Evolutionary conservation across 2,888 invertebrate species (phyloP).

Genomic region (Tholera decimalis): DNA sequence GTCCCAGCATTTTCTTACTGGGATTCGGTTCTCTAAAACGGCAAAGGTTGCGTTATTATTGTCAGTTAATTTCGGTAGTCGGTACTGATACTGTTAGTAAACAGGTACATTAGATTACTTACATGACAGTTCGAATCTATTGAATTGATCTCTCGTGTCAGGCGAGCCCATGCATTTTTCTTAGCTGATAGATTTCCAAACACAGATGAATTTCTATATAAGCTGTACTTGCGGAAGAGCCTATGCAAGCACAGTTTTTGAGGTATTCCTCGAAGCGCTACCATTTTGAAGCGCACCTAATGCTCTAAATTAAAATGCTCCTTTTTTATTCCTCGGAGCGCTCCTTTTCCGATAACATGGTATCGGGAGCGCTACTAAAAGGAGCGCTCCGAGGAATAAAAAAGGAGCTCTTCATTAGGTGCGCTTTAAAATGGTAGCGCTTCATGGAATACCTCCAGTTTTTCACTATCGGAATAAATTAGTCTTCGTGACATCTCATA

Average conservation of each 20-base stretch:
- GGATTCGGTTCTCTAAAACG: conserved; percentile 7
- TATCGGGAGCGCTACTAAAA: too few relatives aligned
- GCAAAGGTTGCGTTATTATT: not conserved
- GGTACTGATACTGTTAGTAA: not conserved
- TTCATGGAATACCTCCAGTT: too few relatives aligned
- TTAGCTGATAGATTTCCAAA: conserved; percentile 8
- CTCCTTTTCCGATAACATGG: too few relatives aligned
- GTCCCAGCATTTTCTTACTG: conserved; percentile 12
- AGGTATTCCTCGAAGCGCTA: too few relatives aligned
- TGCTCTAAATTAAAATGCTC: too few relatives aligned
- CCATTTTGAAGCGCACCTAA: too few relatives aligned
- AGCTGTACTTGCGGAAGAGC: conserved; percentile 7
- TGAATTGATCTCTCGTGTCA: conserved; percentile 6
- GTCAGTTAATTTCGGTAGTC: too few relatives aligned
- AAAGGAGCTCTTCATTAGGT: too few relatives aligned
- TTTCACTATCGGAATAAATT: conserved; percentile 13
- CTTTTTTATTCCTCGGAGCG: too few relatives aligned
- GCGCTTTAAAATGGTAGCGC: too few relatives aligned
- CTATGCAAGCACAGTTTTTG: conserved; percentile 9
- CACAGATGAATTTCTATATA: conserved; percentile 4
- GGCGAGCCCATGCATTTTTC: conserved; percentile 9
- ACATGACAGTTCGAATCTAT: conserved; percentile 2
- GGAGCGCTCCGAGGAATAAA: too few relatives aligned
- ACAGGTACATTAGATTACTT: not conserved
- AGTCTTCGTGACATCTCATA: conserved; percentile 6